Base-by-base conservation (phyloP, 2,797 vertebrate species). In the Molossus molossus region DNA sequence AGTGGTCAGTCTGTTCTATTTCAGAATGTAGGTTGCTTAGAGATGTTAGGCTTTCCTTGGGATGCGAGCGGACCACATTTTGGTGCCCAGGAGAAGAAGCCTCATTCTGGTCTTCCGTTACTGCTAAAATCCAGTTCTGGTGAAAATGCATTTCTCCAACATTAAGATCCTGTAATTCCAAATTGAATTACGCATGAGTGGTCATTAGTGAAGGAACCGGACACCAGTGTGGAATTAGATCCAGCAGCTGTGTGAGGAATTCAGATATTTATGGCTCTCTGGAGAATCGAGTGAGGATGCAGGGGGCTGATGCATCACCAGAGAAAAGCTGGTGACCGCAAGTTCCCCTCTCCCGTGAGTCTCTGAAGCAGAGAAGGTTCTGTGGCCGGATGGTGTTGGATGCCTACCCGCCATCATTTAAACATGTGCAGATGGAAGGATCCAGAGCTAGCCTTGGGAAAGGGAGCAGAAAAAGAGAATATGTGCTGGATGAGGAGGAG, bases 111-210 rank as follows among this genome's bases (percentile, higher is more conserved):
- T 82, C 60, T 83, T 92, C 72, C 81, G 25, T 93, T 72, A 58
- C 50, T 85, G 60, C 67, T 73, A 57, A 70, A 91, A 57, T 89
- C 73, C 33, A 65, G 95, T 94, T 81, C 50, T 60, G 84, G 67
- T 75, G 62, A 85, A 94, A 97, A 91, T 93, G 67, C 76, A 79
- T 89, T 94, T 96, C 50, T 79, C 86, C 69, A 80, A 69, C 55
- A 85, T 95, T 90, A 97, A 96, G 60, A 86, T 94, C 85, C 62
- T 93, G 0, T 95, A 88, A 97, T 93, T 97, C 85, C 91, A 85
- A 96, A 94, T 88, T 93, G 87, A 96, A 87, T 97, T 95, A 91
- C n/a, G 27, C 48, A 18, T 86, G 90, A 94, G 73, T 88, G 80
- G 75, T 95, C 90, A 65, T 94, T 94, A 91, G 91, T 86, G 76